Evolutionary conservation across 2,888 invertebrate genomes (phyloP), one percentile per base, ranked within the genome.

Genomic region (Pyralis farinalis): DNA sequence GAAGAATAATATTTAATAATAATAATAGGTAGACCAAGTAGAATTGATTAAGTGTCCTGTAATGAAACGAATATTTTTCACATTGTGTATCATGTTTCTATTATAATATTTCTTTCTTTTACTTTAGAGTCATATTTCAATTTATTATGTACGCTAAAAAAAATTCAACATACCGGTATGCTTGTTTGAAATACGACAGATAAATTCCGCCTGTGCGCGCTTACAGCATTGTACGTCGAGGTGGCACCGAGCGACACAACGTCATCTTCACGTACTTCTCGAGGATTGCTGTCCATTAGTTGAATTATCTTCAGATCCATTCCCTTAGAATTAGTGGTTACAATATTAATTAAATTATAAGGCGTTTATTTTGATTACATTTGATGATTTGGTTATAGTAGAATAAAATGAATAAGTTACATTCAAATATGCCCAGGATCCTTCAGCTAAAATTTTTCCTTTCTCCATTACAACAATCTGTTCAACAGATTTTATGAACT

Each of bases 401-500:
- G n/a, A n/a, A n/a, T n/a, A 16, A 16, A 16, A 16, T 3, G 4
- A 16, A 16, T 16, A 20, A 20, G 11, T 74, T 74, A 87, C 87
- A 34, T 76, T 69, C 20, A 88, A 60, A 3, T 79, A 73, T 31
- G 77, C 70, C 45, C 81, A 86, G 12, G 61, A 63, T 39, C 87
- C 87, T 44, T 76, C 63, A 2, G 76, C 84, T 6, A 81, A 49
- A 10, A 85, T 63, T 40, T 58, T 71, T 21, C 86, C 83, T 42
- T 84, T 82, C 7, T 84, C 73, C 82, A 88, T 71, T 8, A 88
- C 77, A 1, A 88, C 66, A 9, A 88, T 89, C 43, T 91, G 91
- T 66, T 94, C 93, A 1, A 92, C 94, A 28, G 91, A 85, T 55
- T 92, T 92, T 6, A 95, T 81, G 54, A 94, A 96, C 69, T 97